These are phyloP conservation scores for Pinctada fucata DNA, from an alignment of 2,888 invertebrate species.

Conservation along the genomic window DNA sequence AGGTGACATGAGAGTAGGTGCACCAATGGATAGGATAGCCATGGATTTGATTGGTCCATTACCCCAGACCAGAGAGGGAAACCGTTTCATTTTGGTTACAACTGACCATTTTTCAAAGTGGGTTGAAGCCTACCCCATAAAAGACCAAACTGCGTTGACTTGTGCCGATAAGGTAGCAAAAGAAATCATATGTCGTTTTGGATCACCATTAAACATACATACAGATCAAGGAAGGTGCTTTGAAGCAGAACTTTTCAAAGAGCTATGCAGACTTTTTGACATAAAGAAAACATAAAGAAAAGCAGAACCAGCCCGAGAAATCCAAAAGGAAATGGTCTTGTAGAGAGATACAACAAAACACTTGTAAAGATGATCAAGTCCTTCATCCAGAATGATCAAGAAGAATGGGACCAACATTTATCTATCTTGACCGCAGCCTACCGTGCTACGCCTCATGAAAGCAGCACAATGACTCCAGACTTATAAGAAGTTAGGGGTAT, in stretches of 20 bases:
- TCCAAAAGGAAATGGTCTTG: slow-evolving; percentile 43
- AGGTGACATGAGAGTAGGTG: slow-evolving; percentile 16
- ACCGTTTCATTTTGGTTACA: slow-evolving; percentile 43
- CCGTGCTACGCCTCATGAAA: slow-evolving; percentile 34
- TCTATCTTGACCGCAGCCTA: slow-evolving; percentile 42
- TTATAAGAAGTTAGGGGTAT: too few relatives aligned
- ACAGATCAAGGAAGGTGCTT: slow-evolving; percentile 42
- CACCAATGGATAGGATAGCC: slow-evolving; percentile 38
- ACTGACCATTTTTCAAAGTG: slow-evolving; percentile 48
- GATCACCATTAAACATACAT: slow-evolving; percentile 29
- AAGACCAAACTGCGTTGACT: slow-evolving; percentile 45
- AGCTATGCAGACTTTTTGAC: slow-evolving; percentile 22
- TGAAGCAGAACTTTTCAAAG: slow-evolving; percentile 33
- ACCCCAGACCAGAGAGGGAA: slow-evolving; percentile 42
- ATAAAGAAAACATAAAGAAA: slow-evolving; percentile 41
- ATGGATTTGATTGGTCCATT: slow-evolving; percentile 50
- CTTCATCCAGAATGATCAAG: slow-evolving; percentile 5
- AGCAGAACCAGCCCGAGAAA: slow-evolving; percentile 37
- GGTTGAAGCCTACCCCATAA: slow-evolving; percentile 43
- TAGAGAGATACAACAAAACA: slow-evolving; percentile 42
- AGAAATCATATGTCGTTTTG: slow-evolving; percentile 35
- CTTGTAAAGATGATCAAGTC: slow-evolving; percentile 39
- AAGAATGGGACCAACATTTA: slow-evolving; percentile 43
- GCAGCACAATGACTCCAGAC: slow-evolving; percentile 41
- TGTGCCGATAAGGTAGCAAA: slow-evolving; percentile 30